phyloP scores from a whole-genome alignment of 1,140 invertebrate genomes.

The Chlorops oryzae region DNA sequence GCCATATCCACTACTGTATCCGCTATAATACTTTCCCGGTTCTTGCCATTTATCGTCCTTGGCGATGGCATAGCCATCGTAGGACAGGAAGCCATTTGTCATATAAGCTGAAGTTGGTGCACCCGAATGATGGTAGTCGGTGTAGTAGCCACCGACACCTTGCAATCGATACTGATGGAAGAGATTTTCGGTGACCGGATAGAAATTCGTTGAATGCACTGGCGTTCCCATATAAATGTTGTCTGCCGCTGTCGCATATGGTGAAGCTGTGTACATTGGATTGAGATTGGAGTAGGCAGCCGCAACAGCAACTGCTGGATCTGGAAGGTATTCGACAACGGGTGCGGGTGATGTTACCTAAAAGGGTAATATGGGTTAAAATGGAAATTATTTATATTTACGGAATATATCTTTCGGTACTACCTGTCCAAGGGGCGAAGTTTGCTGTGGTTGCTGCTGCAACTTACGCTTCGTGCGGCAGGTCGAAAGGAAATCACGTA shows the following conservation, averaged over 20 bases:
- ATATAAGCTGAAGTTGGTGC: constrained; percentile 56
- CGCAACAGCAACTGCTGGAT: constrained; percentile 62
- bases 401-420: constrained; percentile 9
- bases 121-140: constrained; percentile 60
- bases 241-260: constrained; percentile 53
- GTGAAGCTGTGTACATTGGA: constrained; percentile 64
- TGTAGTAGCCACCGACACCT: constrained; percentile 67
- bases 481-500: constrained; percentile 85
- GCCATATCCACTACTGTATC: constrained; percentile 42
- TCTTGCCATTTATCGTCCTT: constrained; percentile 48
- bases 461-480: constrained; percentile 85
- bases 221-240: constrained; percentile 62
- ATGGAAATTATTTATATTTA: no score
- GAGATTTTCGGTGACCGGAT: constrained; percentile 74
- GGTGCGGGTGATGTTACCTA: constrained; percentile 48
- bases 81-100: constrained; percentile 68
- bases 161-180: constrained; percentile 77
- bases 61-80: constrained; percentile 44
- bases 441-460: constrained; percentile 52
- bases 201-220: constrained; percentile 65
- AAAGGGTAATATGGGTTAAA: neutral
- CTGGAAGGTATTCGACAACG: constrained; percentile 61
- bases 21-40: constrained; percentile 45
- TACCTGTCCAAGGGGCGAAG: constrained; percentile 45
- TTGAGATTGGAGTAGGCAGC: constrained; percentile 78